Percentiles rank a stretch among this genome's conserved stretches.
Conservation (phyloP, 2,888 invertebrate species). For the Bruchidius siliquastri region DNA sequence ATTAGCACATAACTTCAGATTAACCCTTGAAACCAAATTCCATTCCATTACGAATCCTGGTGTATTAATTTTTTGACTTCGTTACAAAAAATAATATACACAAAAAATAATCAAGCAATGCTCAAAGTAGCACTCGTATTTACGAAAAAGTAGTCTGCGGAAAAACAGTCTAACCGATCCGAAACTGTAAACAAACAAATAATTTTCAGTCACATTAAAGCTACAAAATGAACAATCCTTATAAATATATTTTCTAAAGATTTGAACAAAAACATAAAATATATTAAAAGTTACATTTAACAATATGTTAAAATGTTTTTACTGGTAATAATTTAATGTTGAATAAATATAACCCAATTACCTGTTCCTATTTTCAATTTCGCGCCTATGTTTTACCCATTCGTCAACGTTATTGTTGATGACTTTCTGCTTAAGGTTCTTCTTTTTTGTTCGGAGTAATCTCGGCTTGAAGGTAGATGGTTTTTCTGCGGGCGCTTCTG, state of each 20-base stretch:
- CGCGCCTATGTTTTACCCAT: slow-evolving; percentile 42
- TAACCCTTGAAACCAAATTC: too few species aligned
- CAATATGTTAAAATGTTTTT: slow-evolving; percentile 26
- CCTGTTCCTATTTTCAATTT: slow-evolving; percentile 42
- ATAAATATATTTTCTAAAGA: slow-evolving; percentile 25
- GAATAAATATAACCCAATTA: slow-evolving; percentile 32
- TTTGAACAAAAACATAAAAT: slow-evolving; percentile 40
- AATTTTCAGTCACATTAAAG: slow-evolving; percentile 30
- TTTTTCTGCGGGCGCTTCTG: not conserved
- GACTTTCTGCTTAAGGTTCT: slow-evolving; percentile 32
- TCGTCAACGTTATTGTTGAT: slow-evolving; percentile 38
- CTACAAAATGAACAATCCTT: slow-evolving; percentile 27
- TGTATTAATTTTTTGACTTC: too few species aligned
- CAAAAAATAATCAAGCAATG: too few species aligned
- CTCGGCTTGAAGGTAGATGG: slow-evolving; percentile 32
- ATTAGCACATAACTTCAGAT: too few species aligned
- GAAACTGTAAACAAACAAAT: slow-evolving; percentile 18
- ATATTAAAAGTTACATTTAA: slow-evolving; percentile 36
- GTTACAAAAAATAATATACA: too few species aligned
- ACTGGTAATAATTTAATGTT: slow-evolving; percentile 12
- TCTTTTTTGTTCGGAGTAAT: slow-evolving; percentile 37
- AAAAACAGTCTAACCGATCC: not conserved
- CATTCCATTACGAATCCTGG: too few species aligned
- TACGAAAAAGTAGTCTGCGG: too few species aligned
- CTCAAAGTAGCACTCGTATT: too few species aligned